These are phyloP conservation scores for Globia sparganii DNA, from an alignment of 2,888 invertebrate genomes.

Conservation along the genomic window DNA sequence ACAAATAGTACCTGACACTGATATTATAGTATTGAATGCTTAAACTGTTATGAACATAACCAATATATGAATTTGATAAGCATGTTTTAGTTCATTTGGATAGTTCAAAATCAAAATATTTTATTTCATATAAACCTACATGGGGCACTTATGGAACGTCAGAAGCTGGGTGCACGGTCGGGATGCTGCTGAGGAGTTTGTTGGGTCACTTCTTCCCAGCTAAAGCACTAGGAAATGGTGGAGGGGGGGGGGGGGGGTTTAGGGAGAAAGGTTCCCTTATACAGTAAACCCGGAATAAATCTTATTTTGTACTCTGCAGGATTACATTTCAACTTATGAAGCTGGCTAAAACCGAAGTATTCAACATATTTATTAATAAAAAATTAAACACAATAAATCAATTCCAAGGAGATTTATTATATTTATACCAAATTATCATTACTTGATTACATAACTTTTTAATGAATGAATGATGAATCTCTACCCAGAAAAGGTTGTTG, in stretches of 20 bases:
- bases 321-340: background rate
- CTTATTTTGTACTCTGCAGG: background rate
- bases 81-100: background rate
- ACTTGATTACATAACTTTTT: conserved; percentile 38
- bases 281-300: background rate
- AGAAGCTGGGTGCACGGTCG: too few species aligned
- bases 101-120: background rate
- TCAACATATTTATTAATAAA: background rate
- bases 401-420: conserved; percentile 18
- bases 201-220: too few species aligned
- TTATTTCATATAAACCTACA: too few species aligned
- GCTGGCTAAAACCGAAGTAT: background rate
- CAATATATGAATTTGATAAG: background rate
- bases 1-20: too few species aligned
- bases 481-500: conserved; percentile 26
- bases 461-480: conserved; percentile 39
- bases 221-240: too few species aligned
- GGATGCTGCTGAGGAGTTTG: too few species aligned
- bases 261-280: background rate
- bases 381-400: background rate
- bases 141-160: too few species aligned
- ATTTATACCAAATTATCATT: conserved; percentile 16
- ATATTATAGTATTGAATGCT: too few species aligned
- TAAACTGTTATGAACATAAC: too few species aligned
- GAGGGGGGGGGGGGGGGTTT: too few species aligned